Evolutionary conservation across 2,888 invertebrate genomes (phyloP).

Genomic region (Bimastos eiseni): DNA sequence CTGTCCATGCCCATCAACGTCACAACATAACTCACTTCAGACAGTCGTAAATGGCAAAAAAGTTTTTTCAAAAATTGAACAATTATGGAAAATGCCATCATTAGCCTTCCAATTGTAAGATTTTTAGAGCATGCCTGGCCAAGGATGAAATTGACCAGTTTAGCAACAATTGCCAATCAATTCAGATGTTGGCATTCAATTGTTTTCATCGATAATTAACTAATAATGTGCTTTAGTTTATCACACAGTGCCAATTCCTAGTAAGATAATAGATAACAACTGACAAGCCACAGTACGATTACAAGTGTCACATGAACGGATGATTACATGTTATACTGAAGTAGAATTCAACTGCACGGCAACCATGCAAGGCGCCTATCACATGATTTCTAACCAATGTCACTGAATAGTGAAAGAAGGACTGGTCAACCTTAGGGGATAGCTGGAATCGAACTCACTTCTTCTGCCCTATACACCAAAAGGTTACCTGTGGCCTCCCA

Average conservation of each 20-base stretch:
- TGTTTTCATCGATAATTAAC: background rate
- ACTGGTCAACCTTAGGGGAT: no score
- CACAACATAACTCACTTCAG: background rate
- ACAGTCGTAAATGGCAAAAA: background rate
- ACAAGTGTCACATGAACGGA: no score
- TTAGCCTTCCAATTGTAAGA: background rate
- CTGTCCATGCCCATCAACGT: conserved; percentile 13
- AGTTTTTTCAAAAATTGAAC: conserved; percentile 2
- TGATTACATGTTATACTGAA: no score
- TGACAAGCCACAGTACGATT: no score
- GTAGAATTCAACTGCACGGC: no score
- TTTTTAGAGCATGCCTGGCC: background rate
- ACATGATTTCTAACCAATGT: no score
- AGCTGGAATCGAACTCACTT: no score
- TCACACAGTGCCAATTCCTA: background rate
- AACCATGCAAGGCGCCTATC: no score
- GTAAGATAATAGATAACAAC: background rate
- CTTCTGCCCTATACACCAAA: no score
- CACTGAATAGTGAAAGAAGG: no score
- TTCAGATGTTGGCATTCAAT: background rate
- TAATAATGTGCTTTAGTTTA: background rate
- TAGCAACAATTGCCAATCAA: background rate
- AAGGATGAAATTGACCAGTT: background rate
- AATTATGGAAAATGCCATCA: background rate
- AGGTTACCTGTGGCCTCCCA: no score